Evolutionary conservation across 2,888 invertebrate species (phyloP).

Genomic region (Drosophila barbarae): DNA sequence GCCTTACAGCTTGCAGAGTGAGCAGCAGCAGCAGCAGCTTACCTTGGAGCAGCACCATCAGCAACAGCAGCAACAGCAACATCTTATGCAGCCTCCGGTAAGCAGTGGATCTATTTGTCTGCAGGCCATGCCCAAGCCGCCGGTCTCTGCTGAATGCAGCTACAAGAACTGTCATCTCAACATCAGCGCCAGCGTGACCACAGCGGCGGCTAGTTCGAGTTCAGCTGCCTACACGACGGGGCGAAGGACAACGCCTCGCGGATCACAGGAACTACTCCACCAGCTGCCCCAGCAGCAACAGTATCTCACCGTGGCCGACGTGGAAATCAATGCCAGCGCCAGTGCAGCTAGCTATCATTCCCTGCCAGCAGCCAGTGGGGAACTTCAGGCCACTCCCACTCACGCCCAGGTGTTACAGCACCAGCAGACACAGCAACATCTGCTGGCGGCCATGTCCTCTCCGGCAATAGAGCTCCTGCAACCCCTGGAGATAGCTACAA

Average conservation of each 20-base stretch:
- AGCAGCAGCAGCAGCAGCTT: constrained; percentile 61
- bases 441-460: constrained; percentile 65
- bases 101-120: constrained; percentile 57
- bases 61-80: constrained; percentile 55
- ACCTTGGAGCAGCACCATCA: constrained; percentile 40
- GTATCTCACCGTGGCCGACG: constrained; percentile 76
- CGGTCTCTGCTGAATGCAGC: constrained; percentile 71
- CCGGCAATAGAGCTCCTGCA: constrained; percentile 69
- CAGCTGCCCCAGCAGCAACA: constrained; percentile 64
- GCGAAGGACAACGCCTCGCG: constrained; percentile 60
- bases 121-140: constrained; percentile 59
- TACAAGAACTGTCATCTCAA: constrained; percentile 79
- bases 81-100: constrained; percentile 16
- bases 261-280: constrained; percentile 66
- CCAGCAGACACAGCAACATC: constrained; percentile 47
- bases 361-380: constrained; percentile 49
- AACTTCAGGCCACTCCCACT: constrained; percentile 67
- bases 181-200: constrained; percentile 66
- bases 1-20: constrained; percentile 75
- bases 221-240: constrained; percentile 48
- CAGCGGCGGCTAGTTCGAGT: constrained; percentile 52
- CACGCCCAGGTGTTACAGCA: constrained; percentile 47
- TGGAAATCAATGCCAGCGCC: constrained; percentile 71
- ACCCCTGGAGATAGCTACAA: constrained; percentile 68
- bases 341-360: constrained; percentile 69